Conservation (phyloP, 1,140 invertebrate species). For the Nymphalis io region DNA sequence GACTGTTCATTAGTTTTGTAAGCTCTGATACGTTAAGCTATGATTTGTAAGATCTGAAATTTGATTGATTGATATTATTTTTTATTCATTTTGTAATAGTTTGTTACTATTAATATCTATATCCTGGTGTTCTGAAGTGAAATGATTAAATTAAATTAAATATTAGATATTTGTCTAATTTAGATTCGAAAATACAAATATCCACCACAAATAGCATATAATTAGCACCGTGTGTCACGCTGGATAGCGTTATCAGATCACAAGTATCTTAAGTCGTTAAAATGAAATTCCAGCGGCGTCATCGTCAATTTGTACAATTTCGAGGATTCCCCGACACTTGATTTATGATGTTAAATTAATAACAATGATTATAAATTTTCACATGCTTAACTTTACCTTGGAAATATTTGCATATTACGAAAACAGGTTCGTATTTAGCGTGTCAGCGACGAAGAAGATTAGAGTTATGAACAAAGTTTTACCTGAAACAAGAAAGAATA, state of each 20-base stretch:
- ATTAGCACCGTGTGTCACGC: conserved; percentile 43
- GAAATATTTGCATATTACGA: not conserved
- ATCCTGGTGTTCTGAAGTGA: too few relatives aligned
- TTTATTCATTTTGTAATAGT: too few relatives aligned
- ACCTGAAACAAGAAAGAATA: conserved; percentile 34
- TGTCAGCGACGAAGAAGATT: not conserved
- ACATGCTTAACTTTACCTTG: conserved; percentile 8
- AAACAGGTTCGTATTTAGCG: not conserved
- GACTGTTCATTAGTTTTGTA: too few relatives aligned
- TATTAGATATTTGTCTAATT: too few relatives aligned
- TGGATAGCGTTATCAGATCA: conserved; percentile 56
- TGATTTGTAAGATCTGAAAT: too few relatives aligned
- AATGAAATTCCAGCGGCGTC: conserved; percentile 43
- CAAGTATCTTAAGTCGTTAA: conserved; percentile 44
- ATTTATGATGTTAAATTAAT: conserved; percentile 43
- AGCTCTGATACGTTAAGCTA: too few relatives aligned
- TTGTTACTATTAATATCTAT: too few relatives aligned
- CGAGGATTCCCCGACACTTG: conserved; percentile 42
- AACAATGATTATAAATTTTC: conserved; percentile 33
- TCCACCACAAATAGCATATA: not conserved
- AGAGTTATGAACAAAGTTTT: not conserved
- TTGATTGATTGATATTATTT: too few relatives aligned
- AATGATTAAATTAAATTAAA: too few relatives aligned
- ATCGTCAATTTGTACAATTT: conserved; percentile 44
- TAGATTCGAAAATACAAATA: too few relatives aligned